phyloP scores from a whole-genome alignment of 1,140 invertebrate species.

The Pachyrhynchus sulphureomaculatus region DNA sequence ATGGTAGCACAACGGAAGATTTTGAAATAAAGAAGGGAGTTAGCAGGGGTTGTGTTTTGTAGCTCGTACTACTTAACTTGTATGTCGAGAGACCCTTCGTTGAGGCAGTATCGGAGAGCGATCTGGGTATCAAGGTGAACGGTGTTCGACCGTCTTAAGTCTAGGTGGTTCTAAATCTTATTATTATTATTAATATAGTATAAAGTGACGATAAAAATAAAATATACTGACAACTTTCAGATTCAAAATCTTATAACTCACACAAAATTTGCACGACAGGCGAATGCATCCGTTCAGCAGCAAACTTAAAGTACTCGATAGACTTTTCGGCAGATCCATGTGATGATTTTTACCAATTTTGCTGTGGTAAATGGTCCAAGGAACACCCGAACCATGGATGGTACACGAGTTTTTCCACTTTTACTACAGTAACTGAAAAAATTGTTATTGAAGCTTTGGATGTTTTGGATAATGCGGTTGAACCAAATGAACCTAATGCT shows the following conservation, averaged over 20 bases:
- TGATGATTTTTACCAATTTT: constrained; percentile 66
- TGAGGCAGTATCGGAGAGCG: too few species aligned
- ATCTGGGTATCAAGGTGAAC: too few species aligned
- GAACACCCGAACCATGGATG: constrained; percentile 72
- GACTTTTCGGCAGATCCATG: constrained; percentile 62
- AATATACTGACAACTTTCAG: too few species aligned
- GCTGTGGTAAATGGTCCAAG: constrained; percentile 68
- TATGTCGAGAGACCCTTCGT: too few species aligned
- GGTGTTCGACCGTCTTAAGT: too few species aligned
- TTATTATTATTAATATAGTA: too few species aligned
- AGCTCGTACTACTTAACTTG: too few species aligned
- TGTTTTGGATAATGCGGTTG: constrained; percentile 52
- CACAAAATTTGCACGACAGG: constrained; percentile 53
- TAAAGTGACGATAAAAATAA: too few species aligned
- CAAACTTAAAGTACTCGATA: constrained; percentile 63
- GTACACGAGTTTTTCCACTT: constrained; percentile 62
- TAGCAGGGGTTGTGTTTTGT: too few species aligned
- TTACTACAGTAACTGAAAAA: constrained; percentile 52
- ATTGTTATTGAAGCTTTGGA: constrained; percentile 57
- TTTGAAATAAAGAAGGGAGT: too few species aligned
- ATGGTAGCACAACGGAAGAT: too few species aligned
- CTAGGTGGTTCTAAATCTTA: too few species aligned
- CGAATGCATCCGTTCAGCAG: constrained; percentile 63
- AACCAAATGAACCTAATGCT: constrained; percentile 29
- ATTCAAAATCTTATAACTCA: constrained; percentile 18